Conservation (phyloP, 2,888 invertebrate species). For the Oscheius sp. region DNA sequence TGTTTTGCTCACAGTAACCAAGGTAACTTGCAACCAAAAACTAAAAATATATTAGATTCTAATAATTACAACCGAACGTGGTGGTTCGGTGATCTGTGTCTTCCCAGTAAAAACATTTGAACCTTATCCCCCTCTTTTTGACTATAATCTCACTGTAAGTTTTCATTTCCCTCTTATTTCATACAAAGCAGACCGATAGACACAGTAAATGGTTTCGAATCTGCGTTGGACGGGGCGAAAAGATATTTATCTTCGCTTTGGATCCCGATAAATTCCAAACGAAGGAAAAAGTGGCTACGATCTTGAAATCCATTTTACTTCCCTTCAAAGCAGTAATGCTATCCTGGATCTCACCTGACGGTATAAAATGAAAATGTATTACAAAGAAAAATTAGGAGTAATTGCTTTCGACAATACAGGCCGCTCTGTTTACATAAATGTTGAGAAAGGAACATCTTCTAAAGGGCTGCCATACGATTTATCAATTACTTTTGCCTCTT, state of each 20-base stretch:
- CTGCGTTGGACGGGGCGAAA: slow-evolving; percentile 8
- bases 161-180: background rate
- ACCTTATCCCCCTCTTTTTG: slow-evolving; percentile 85
- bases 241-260: slow-evolving; percentile 4
- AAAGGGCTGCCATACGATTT: slow-evolving; percentile 65
- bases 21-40: slow-evolving; percentile 35
- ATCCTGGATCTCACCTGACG: slow-evolving; percentile 1
- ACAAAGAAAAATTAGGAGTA: slow-evolving; percentile 12
- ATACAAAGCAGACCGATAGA: background rate
- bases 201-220: background rate
- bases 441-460: slow-evolving; percentile 58
- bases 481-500: slow-evolving; percentile 72
- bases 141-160: slow-evolving; percentile 79
- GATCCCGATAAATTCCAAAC: slow-evolving; percentile 16
- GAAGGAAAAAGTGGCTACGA: background rate
- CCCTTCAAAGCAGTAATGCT: background rate
- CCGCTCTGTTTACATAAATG: slow-evolving; percentile 25
- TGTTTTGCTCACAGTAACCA: slow-evolving; percentile 58
- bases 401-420: slow-evolving; percentile 18
- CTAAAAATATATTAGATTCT: slow-evolving; percentile 32
- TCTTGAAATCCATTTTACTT: background rate
- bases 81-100: slow-evolving; percentile 46
- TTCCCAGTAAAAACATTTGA: slow-evolving; percentile 70
- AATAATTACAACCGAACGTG: slow-evolving; percentile 41
- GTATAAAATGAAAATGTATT: background rate